Conservation (phyloP, 2,113 vertebrate genomes). For the Geococcyx californianus region DNA sequence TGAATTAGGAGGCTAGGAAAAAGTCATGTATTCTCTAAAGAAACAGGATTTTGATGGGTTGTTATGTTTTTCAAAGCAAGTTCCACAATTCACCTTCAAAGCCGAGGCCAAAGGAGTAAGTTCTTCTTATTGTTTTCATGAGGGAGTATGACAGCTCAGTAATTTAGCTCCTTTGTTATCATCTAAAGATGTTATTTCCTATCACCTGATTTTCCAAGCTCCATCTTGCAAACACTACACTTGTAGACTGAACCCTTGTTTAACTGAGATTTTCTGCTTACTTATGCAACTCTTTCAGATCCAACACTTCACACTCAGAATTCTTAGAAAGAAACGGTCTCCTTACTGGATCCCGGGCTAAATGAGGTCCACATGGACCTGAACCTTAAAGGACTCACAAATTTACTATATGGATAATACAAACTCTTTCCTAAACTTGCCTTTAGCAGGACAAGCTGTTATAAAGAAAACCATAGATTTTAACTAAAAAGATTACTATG, state of each 20-base stretch:
- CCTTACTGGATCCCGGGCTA: neutral
- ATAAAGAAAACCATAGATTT: neutral
- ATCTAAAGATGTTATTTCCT: accelerated
- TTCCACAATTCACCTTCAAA: neutral
- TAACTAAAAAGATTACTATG: neutral
- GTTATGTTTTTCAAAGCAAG: neutral
- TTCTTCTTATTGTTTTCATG: neutral
- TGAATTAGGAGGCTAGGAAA: neutral
- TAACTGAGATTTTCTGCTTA: neutral
- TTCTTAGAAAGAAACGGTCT: neutral
- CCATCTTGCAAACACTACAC: neutral
- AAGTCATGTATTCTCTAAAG: neutral
- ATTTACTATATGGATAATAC: neutral
- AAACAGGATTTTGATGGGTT: accelerated
- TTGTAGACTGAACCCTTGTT: neutral
- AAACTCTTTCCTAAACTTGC: neutral
- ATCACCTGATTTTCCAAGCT: neutral
- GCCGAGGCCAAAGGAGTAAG: neutral
- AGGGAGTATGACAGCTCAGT: neutral
- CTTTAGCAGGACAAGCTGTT: neutral
- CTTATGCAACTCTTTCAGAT: neutral
- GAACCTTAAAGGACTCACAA: neutral
- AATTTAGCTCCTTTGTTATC: neutral
- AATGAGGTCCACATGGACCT: neutral
- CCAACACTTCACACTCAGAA: neutral